Evolutionary conservation across 2,113 vertebrate species (phyloP).

Genomic region (Agapornis roseicollis): DNA sequence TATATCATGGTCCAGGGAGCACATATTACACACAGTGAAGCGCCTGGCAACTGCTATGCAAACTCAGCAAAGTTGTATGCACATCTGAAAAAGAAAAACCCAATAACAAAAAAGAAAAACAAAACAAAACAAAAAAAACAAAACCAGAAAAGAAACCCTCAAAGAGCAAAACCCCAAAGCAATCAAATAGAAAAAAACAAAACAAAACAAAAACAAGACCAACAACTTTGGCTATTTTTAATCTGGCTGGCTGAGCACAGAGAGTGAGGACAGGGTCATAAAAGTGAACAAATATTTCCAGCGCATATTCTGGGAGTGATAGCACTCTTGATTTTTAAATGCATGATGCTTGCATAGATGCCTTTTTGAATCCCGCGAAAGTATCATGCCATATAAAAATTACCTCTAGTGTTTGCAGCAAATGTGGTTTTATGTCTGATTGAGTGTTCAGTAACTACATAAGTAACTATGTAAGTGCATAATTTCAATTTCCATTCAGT

Average conservation of each 20-base stretch:
- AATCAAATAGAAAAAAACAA: background rate
- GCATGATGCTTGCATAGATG: background rate
- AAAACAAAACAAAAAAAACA: too few relatives aligned
- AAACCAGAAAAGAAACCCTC: too few relatives aligned
- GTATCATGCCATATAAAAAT: background rate
- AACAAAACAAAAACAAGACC: background rate
- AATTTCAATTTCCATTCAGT: constrained; percentile 4
- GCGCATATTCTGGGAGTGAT: background rate
- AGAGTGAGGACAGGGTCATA: background rate
- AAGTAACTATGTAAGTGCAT: background rate
- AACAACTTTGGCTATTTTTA: background rate
- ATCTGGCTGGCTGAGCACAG: background rate
- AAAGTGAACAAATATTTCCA: background rate
- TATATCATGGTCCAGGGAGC: background rate
- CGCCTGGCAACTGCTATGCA: background rate
- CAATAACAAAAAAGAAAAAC: background rate
- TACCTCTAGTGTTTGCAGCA: background rate
- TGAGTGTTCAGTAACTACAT: background rate
- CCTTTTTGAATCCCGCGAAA: background rate
- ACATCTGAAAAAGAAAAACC: background rate
- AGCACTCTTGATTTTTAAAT: background rate
- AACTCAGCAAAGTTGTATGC: background rate
- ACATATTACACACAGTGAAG: background rate
- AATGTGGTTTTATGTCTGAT: constrained; percentile 12
- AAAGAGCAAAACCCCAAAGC: background rate